A percentile compares a stretch with the other conserved stretches of the same genome.
Evolutionary conservation across 2,888 invertebrate species (phyloP).

Genomic region (Allolobophora icterica): DNA sequence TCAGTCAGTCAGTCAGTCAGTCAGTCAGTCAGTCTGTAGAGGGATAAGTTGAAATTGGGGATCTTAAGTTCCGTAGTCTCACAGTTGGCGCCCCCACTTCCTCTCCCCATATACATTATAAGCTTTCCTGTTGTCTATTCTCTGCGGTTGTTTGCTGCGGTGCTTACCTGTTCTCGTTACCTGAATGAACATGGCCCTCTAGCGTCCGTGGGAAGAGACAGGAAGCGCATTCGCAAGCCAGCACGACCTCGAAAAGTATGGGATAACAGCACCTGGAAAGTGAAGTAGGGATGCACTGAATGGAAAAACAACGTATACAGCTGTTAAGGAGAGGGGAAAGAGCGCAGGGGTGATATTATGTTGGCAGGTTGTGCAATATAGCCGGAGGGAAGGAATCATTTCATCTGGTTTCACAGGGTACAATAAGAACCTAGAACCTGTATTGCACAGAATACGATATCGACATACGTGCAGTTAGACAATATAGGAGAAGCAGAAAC

Average conservation of each 20-base stretch:
- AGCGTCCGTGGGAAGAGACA: constrained; percentile 10
- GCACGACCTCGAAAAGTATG: neutral
- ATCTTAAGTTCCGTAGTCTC: neutral
- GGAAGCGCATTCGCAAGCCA: neutral
- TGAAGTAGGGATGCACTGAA: neutral
- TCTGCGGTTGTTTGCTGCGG: neutral
- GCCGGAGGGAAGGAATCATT: neutral
- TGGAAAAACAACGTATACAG: neutral
- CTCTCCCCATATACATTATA: neutral
- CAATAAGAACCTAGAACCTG: too few relatives aligned
- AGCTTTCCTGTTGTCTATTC: neutral
- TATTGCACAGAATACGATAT: too few relatives aligned
- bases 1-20: constrained; percentile 12
- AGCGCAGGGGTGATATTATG: neutral
- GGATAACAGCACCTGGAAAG: neutral
- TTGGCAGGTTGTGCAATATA: neutral
- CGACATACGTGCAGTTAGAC: too few relatives aligned
- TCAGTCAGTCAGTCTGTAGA: neutral
- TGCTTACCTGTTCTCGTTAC: neutral
- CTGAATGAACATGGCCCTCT: neutral
- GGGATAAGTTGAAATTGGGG: neutral
- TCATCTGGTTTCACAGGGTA: neutral
- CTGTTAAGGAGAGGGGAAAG: neutral
- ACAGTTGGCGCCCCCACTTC: too few relatives aligned
- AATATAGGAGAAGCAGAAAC: too few relatives aligned